Base-by-base conservation (phyloP, 1,140 invertebrate genomes). In the Spodoptera litura region DNA sequence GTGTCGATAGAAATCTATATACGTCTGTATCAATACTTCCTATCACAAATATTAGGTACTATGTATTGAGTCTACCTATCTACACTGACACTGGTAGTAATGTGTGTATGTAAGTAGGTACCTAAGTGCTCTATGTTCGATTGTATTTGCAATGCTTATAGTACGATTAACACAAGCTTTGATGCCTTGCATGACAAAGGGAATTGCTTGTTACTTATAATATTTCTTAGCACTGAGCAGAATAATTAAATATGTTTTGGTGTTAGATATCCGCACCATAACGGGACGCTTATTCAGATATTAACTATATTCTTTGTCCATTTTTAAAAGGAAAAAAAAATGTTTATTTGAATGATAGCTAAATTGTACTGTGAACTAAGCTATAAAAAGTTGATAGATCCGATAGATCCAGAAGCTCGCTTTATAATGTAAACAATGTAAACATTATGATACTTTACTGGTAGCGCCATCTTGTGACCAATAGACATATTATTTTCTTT, bases 121-220 rank as follows among this genome's bases (percentile, higher is more conserved):
- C 12, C 49, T 51, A 51, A 15, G 35, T 15, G 58, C 53, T 35
- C 62, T 49, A 66, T 59, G 31, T 11, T 58, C 38, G 31, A 72
- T 58, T 51, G 70, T 72, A 72, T 72, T 72, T 72, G 55, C 59
- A 58, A 49, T 74, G 58, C 49, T 52, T 51, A 62, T 61, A 59
- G n/a, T n/a, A n/a, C n/a, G n/a, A n/a, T 52, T 64, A 75, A 64
- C 27, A 44, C 62, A 58, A 75, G 68, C 56, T 53, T 53, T 53
- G 49, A 64, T 61, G 73, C 49, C 58, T 64, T 75, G 59, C 73
- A 75, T 75, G 53, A 75, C 73, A 75, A 75, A 64, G 61, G 56
- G 38, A 74, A 74, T 56, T 74, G 55, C 27, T 62, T 61, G 73
- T 64, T 75, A 75, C 49, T 75, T 74, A 75, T 75, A 51, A 73